Base-by-base conservation (phyloP, 2,113 vertebrate genomes). In the Setophaga petechia region DNA sequence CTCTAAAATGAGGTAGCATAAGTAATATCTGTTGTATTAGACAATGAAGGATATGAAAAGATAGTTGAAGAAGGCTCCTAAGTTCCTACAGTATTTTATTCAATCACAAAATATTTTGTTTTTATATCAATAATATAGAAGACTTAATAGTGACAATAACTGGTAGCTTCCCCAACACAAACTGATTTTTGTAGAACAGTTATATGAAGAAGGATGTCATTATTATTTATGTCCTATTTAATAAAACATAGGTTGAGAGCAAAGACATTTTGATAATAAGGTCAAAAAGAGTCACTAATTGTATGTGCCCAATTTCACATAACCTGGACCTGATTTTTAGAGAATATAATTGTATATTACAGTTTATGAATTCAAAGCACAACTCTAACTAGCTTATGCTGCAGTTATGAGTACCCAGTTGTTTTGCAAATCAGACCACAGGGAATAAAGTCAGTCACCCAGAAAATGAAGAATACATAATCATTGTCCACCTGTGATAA, bases 381-480 rank as follows among this genome's bases (percentile, higher is more conserved):
- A 77, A 25, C 25, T 91, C 67, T 86, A 92, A 77, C 21, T 44
- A 91, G 44, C 54, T 93, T 79, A 62, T 55, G 33, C 51, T 83
- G 75, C 54, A 65, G 31, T 63, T 93, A 73, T 30, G 55, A 88
- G 51, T 58, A 22, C 9, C 14, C 14, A 43, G 44, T 80, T 93
- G 72, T 77, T 94, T 76, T 77, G 39, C 46, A 88, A 88, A 96
- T 90, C 33, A 94, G 63, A 90, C 55, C 21, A 39, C 2, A 47
- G 83, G 59, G 76, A 90, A 96, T 67, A 58, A 94, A 95, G 47
- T 86, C 51, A 12, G 59, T 86, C 90, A 93, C 65, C 46, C 68
- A 86, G 90, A 95, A 93, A 97, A 96, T 89, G 47, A 95, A 90
- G 85, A 93, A 62, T 39, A 80, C 21, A 46, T 52, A 58, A 69